A percentile compares a stretch with the other conserved stretches of the same genome.
These are phyloP conservation scores for Pseudorhombus dupliciocellatus DNA, from an alignment of 2,113 vertebrate genomes.

Conservation along the genomic window DNA sequence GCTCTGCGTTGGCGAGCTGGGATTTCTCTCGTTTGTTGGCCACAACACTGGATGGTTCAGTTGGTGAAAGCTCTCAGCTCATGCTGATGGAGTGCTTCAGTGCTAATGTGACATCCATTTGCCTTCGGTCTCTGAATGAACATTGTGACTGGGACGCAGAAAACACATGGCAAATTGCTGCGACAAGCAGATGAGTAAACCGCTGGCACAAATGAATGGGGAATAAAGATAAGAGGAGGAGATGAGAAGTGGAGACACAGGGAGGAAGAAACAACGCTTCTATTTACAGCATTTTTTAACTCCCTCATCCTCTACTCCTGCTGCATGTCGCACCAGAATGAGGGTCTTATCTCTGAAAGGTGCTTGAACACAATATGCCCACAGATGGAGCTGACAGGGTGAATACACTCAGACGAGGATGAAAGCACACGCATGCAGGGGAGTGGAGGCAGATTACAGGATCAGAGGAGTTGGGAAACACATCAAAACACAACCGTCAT, in stretches of 20 bases:
- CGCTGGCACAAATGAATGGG: slow-evolving; percentile 15
- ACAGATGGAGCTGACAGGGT: slow-evolving; percentile 59
- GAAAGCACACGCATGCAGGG: slow-evolving; percentile 53
- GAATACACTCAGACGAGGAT: slow-evolving; percentile 60
- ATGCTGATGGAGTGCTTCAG: slow-evolving; percentile 42
- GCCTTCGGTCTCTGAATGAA: slow-evolving; percentile 7
- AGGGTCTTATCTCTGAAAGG: slow-evolving; percentile 68
- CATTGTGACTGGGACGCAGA: neutral
- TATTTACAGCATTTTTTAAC: slow-evolving; percentile 39
- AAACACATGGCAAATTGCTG: slow-evolving; percentile 37
- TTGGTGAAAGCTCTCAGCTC: slow-evolving; percentile 42
- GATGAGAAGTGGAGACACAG: slow-evolving; percentile 21
- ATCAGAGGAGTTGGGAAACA: slow-evolving; percentile 47
- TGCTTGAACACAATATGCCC: slow-evolving; percentile 68
- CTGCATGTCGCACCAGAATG: slow-evolving; percentile 47
- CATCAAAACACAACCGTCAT: slow-evolving; percentile 52
- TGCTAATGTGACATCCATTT: slow-evolving; percentile 33
- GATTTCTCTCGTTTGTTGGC: slow-evolving; percentile 47
- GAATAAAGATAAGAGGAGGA: slow-evolving; percentile 36
- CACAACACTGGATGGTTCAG: slow-evolving; percentile 24
- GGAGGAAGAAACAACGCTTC: slow-evolving; percentile 43
- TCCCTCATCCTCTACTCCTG: slow-evolving; percentile 36
- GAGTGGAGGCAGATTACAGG: slow-evolving; percentile 60
- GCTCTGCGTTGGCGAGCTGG: slow-evolving; percentile 28
- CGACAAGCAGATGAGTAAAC: slow-evolving; percentile 23